These are phyloP conservation scores for Hylomyscus alleni DNA, from an alignment of 2,797 vertebrate species.

Conservation along the genomic window DNA sequence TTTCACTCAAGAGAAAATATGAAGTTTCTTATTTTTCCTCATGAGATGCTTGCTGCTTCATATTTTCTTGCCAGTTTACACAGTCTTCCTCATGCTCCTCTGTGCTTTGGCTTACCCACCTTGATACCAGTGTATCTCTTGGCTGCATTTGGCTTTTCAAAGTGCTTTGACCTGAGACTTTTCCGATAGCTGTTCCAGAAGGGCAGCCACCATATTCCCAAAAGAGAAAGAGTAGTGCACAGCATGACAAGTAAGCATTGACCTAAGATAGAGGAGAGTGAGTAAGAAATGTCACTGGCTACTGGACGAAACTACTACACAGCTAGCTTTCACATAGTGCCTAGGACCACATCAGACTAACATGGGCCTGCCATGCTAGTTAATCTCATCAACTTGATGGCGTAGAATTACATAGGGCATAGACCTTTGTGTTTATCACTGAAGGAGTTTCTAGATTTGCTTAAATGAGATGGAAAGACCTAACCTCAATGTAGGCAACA, in stretches of 20 bases:
- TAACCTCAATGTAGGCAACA: neutral
- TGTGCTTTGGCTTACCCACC: neutral
- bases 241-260: accelerated
- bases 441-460: neutral
- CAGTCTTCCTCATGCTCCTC: neutral
- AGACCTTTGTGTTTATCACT: neutral
- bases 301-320: neutral
- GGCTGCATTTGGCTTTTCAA: neutral
- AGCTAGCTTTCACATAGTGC: neutral
- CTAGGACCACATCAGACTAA: no score
- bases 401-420: no score
- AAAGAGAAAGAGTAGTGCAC: neutral
- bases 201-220: no score
- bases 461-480: neutral
- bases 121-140: neutral
- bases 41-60: neutral
- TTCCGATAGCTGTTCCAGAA: neutral
- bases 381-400: neutral
- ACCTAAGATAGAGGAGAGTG: no score
- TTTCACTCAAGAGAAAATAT: neutral
- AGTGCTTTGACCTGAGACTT: neutral
- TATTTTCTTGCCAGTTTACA: neutral
- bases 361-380: neutral
- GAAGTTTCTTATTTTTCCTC: neutral
- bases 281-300: neutral